Evolutionary conservation across 2,888 invertebrate species (phyloP).

Genomic region (Hemithea aestivaria): DNA sequence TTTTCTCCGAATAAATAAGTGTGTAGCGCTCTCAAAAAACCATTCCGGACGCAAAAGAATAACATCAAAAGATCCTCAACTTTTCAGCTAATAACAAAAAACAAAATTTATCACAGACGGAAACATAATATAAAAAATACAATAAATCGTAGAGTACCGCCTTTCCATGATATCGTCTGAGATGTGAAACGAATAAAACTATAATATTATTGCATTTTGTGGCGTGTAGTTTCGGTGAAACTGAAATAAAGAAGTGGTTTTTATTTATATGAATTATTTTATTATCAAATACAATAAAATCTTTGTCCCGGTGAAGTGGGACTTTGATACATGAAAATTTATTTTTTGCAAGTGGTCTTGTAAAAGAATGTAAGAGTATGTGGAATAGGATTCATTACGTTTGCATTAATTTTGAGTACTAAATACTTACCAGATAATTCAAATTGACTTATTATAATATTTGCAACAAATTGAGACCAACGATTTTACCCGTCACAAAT

Average conservation of each 20-base stretch:
- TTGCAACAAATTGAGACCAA: too few relatives aligned
- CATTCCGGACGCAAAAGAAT: slow-evolving; percentile 15
- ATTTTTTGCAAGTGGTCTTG: too few relatives aligned
- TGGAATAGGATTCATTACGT: too few relatives aligned
- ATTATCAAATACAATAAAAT: slow-evolving; percentile 68
- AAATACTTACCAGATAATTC: too few relatives aligned
- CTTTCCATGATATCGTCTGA: slow-evolving; percentile 60
- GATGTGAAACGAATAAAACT: slow-evolving; percentile 64
- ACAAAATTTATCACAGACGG: slow-evolving; percentile 54
- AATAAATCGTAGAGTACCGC: slow-evolving; percentile 60
- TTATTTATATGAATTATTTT: slow-evolving; percentile 41
- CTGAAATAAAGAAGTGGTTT: slow-evolving; percentile 55
- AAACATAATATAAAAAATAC: slow-evolving; percentile 64
- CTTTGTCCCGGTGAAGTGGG: slow-evolving; percentile 44
- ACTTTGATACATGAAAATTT: slow-evolving; percentile 41
- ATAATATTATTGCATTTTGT: slow-evolving; percentile 65
- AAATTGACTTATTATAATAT: too few relatives aligned
- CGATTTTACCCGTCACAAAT: too few relatives aligned
- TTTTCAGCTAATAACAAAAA: slow-evolving; percentile 26
- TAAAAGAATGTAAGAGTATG: too few relatives aligned
- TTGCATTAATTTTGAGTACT: too few relatives aligned
- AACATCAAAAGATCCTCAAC: slow-evolving; percentile 37
- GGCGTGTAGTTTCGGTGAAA: slow-evolving; percentile 51
- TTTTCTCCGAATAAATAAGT: too few relatives aligned
- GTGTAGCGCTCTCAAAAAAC: too few relatives aligned